Evolutionary conservation across 2,797 vertebrate genomes (phyloP).

Genomic region (Neosilurus mollespiculum): DNA sequence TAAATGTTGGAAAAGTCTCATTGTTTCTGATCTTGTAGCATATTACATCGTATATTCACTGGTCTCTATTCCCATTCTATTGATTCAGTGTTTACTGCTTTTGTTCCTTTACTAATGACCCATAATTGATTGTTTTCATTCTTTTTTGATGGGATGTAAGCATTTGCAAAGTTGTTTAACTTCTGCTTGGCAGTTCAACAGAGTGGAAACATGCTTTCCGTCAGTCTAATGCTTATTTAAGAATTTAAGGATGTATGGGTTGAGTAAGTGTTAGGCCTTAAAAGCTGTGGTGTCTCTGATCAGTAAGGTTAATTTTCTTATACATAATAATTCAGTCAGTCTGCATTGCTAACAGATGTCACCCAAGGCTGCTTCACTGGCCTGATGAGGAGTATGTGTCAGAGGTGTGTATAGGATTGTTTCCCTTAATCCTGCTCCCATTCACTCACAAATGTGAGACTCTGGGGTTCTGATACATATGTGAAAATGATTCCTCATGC

Average conservation of each 20-base stretch:
- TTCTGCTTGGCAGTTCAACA: constrained; percentile 2
- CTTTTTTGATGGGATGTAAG: constrained; percentile 7
- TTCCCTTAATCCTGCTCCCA: background rate
- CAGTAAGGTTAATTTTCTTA: constrained; percentile 61
- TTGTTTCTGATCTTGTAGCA: constrained; percentile 8
- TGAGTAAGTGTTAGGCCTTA: constrained; percentile 45
- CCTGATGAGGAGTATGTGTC: constrained; percentile 69
- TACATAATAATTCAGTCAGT: constrained; percentile 69
- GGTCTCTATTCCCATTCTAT: background rate
- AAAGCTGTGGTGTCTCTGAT: constrained; percentile 53
- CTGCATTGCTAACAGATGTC: constrained; percentile 77
- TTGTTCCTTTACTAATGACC: constrained; percentile 20
- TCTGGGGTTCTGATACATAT: too few relatives aligned
- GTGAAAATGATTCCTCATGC: too few relatives aligned
- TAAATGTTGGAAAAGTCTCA: background rate
- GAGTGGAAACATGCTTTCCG: constrained; percentile 16
- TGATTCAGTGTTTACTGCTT: constrained; percentile 28
- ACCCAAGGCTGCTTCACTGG: constrained; percentile 60
- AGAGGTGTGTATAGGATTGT: background rate
- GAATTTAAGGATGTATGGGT: constrained; percentile 38
- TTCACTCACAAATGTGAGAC: background rate
- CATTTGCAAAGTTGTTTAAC: constrained; percentile 16
- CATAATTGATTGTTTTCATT: constrained; percentile 9
- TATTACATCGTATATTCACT: background rate
- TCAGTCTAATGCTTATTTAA: constrained; percentile 43